These are phyloP conservation scores for Amazona guildingii DNA, from an alignment of 2,113 vertebrate species.

Conservation along the genomic window DNA sequence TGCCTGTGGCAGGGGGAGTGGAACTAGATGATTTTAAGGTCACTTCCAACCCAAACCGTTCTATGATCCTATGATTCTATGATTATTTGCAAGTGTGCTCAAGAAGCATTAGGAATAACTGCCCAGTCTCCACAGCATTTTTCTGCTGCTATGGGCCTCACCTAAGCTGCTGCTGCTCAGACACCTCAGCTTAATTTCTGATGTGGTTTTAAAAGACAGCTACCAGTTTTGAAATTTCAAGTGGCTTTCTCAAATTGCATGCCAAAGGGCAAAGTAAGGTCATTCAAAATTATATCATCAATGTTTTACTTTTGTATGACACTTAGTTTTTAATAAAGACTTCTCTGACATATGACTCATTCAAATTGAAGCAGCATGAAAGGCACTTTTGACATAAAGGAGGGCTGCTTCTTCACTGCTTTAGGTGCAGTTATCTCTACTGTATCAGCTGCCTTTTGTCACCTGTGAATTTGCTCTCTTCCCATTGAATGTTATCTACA, in stretches of 20 bases:
- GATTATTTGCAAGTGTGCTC: not conserved
- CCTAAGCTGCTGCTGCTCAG: not conserved
- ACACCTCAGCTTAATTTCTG: not conserved
- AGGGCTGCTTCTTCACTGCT: not conserved
- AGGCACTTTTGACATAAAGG: not conserved
- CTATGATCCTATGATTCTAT: not conserved
- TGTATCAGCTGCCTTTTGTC: not conserved
- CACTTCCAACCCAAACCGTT: not conserved
- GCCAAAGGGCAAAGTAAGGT: not conserved
- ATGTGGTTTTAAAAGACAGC: not conserved
- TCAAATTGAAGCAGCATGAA: not conserved
- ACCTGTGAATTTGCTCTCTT: not conserved
- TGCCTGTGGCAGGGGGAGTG: not conserved
- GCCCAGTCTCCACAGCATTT: not conserved
- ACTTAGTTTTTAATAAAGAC: not conserved
- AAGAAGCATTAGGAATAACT: not conserved
- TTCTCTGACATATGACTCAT: not conserved
- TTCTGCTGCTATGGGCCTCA: accelerated
- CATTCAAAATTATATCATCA: not conserved
- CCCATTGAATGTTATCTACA: not conserved
- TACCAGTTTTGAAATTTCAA: not conserved
- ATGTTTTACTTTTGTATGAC: not conserved
- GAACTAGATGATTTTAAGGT: not conserved
- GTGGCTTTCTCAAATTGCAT: not conserved
- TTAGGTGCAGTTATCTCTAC: not conserved